Evolutionary conservation across 2,888 invertebrate genomes (phyloP).

Genomic region (Aspidiotus rigidus): DNA sequence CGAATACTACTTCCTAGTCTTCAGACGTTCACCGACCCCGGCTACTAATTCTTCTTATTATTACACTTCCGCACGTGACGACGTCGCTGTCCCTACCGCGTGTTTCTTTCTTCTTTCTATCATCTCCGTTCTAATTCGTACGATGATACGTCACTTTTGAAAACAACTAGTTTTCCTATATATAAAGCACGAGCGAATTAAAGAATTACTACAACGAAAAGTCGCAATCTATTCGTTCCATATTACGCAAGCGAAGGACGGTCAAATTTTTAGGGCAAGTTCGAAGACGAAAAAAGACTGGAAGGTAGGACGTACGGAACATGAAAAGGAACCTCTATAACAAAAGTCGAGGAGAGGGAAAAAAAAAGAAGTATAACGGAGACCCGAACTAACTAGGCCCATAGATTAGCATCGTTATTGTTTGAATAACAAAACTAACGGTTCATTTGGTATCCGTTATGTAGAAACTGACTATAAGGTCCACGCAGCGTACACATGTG

Average conservation of each 20-base stretch:
- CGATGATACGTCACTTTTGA: too few relatives aligned
- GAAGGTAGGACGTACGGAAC: neutral
- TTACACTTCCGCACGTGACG: too few relatives aligned
- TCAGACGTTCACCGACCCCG: too few relatives aligned
- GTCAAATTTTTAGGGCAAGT: neutral
- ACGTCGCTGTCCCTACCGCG: too few relatives aligned
- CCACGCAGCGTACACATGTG: slow-evolving; percentile 4
- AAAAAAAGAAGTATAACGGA: slow-evolving; percentile 11
- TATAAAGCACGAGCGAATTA: too few relatives aligned
- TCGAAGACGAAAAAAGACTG: neutral
- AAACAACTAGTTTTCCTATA: too few relatives aligned
- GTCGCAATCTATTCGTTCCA: too few relatives aligned
- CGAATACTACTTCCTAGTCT: neutral
- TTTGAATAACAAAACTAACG: slow-evolving; percentile 29
- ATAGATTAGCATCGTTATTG: slow-evolving; percentile 28
- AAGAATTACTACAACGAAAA: too few relatives aligned
- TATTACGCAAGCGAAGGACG: slow-evolving; percentile 1
- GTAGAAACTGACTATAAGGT: slow-evolving; percentile 11
- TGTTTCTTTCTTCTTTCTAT: too few relatives aligned
- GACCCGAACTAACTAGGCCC: slow-evolving; percentile 12
- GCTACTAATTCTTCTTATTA: too few relatives aligned
- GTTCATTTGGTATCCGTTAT: slow-evolving; percentile 31
- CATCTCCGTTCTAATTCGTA: too few relatives aligned
- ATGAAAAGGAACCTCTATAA: neutral
- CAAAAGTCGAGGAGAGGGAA: neutral